phyloP scores from a whole-genome alignment of 2,888 invertebrate species.

The Callyntrura sp. region DNA sequence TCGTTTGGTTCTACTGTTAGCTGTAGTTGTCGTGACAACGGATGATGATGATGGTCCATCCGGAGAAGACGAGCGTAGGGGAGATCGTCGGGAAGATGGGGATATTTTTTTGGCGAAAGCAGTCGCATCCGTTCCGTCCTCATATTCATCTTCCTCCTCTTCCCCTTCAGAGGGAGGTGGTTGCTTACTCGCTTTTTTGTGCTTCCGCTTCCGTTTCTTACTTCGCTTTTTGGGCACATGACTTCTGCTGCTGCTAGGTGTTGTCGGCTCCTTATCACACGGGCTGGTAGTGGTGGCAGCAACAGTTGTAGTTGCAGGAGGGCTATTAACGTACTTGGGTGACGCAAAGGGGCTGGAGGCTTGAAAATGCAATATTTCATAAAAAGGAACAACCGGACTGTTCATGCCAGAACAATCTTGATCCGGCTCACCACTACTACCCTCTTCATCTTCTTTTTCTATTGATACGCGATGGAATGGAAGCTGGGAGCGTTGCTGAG shows the following conservation, averaged over 20 bases:
- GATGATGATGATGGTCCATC: conserved; percentile 3
- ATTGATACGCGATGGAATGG: background rate
- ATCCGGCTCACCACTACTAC: conserved; percentile 19
- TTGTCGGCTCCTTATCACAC: background rate
- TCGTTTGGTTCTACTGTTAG: conserved; percentile 87
- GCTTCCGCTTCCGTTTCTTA: conserved; percentile 82
- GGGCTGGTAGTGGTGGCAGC: background rate
- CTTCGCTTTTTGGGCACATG: conserved; percentile 77
- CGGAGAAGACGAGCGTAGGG: background rate
- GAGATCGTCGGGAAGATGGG: conserved; percentile 29
- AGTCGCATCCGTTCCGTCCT: background rate
- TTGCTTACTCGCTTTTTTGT: conserved; percentile 75
- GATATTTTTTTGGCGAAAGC: too few relatives aligned
- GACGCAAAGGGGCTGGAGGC: conserved; percentile 73
- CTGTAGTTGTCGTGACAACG: conserved; percentile 3
- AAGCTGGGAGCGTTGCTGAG: background rate
- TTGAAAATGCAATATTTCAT: conserved; percentile 83
- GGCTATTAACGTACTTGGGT: conserved; percentile 46
- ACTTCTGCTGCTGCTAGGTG: background rate
- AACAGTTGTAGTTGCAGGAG: background rate
- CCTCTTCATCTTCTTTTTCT: background rate
- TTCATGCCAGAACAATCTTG: conserved; percentile 37
- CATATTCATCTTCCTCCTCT: conserved; percentile 85
- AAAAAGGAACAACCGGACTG: conserved; percentile 75
- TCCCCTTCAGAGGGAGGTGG: conserved; percentile 56